These are phyloP conservation scores for Helostoma temminkii DNA, from an alignment of 2,797 vertebrate genomes.

Conservation along the genomic window DNA sequence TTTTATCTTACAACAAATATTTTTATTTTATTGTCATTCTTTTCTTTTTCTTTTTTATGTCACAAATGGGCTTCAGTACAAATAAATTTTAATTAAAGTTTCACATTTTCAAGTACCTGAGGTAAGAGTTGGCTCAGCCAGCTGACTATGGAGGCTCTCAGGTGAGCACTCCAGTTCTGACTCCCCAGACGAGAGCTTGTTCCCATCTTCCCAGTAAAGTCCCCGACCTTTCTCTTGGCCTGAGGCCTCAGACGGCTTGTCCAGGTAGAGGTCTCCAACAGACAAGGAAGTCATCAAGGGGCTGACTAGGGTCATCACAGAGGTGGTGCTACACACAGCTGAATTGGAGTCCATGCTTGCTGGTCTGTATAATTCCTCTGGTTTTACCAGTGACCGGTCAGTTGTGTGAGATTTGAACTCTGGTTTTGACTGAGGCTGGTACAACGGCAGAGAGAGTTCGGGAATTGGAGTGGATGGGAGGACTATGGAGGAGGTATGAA, in stretches of 20 bases:
- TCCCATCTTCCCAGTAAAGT: slow-evolving; percentile 64
- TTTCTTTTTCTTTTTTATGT: neutral
- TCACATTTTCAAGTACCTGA: slow-evolving; percentile 85
- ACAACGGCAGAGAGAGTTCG: slow-evolving; percentile 71
- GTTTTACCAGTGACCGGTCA: slow-evolving; percentile 52
- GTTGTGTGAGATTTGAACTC: slow-evolving; percentile 56
- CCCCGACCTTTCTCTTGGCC: slow-evolving; percentile 64
- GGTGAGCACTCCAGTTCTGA: slow-evolving; percentile 79
- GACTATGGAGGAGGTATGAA: slow-evolving; percentile 50
- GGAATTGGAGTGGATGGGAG: slow-evolving; percentile 48
- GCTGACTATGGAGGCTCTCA: slow-evolving; percentile 81
- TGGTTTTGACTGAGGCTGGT: slow-evolving; percentile 59
- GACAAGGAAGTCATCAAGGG: slow-evolving; percentile 66
- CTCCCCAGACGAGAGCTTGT: slow-evolving; percentile 76
- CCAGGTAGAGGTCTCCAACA: slow-evolving; percentile 66
- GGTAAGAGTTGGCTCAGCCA: slow-evolving; percentile 86
- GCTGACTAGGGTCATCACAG: slow-evolving; percentile 55
- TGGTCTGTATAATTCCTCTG: slow-evolving; percentile 68
- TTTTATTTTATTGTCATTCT: neutral
- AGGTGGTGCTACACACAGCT: slow-evolving; percentile 40
- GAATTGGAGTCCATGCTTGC: slow-evolving; percentile 82
- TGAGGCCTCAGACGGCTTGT: slow-evolving; percentile 52
- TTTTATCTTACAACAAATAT: too few relatives aligned
- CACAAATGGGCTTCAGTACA: neutral
- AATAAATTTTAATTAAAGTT: neutral